Evolutionary conservation across 2,888 invertebrate genomes (phyloP), one percentile per base, ranked within the genome.

Genomic region (Pandemis heparana): DNA sequence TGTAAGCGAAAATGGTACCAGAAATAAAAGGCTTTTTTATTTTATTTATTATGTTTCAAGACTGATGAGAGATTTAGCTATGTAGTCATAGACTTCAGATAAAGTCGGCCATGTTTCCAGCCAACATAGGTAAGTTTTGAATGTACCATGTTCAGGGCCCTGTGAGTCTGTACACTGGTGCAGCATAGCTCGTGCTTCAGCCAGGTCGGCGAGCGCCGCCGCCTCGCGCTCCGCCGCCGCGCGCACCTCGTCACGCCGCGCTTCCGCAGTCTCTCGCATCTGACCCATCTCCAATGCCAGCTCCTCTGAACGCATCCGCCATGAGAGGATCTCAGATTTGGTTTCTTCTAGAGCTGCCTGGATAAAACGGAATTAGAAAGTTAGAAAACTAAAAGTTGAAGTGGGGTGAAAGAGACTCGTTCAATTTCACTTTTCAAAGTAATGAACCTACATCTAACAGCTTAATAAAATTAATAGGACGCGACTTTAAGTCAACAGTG

Each of bases 111-210:
- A 32, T 41, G 7, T 41, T 6, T 9, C 9, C 9, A 9, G 41
- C 41, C 41, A 41, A 41, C 41, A 41, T 9, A 12, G 5, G 14
- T 6, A 48, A 16, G 12, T 39, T 18, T 10, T 14, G 8, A 41
- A 32, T 68, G 79, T 81, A 93, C 94, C 94, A 83, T 93, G 92
- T 41, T 92, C 90, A 75, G 92, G 89, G 48, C 92, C 92, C 71
- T 89, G 89, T 3, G 87, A 77, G 75, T 89, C 86, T 46, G 87
- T 87, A 46, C 82, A 88, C 80, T 92, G 93, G 71, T 92, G 89
- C 67, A 94, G 78, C 87, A 90, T 82, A 8, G 91, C 92, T 65
- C 85, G 86, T 0, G 90, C 89, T 77, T 94, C 93, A 0, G 91
- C 89, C 66, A 94, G 75, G 14, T 94, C 94, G 0, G 91, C 90